Percentiles rank a stretch among this genome's conserved stretches.
Evolutionary conservation across 2,113 vertebrate genomes (phyloP).

Genomic region (Stercorarius parasiticus): DNA sequence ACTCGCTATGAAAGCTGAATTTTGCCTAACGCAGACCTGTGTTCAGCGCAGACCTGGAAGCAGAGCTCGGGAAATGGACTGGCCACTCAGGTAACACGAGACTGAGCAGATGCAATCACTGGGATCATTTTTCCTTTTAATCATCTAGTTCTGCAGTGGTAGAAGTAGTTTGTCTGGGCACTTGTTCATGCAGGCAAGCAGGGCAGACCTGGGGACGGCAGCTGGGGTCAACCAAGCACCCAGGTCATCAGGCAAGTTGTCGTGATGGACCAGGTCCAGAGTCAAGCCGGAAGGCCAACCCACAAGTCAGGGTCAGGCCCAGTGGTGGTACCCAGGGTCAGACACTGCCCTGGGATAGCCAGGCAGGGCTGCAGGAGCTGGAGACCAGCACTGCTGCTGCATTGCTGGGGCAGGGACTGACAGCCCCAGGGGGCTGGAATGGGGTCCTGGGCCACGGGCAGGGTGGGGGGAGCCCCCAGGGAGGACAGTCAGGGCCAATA

Average conservation of each 20-base stretch:
- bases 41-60: neutral
- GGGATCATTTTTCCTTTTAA: neutral
- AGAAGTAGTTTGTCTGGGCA: neutral
- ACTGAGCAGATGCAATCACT: neutral
- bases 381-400: neutral
- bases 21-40: neutral
- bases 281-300: neutral
- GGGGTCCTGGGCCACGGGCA: neutral
- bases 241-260: neutral
- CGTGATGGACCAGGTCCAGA: neutral
- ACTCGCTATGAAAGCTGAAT: neutral
- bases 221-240: neutral
- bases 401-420: rapidly evolving
- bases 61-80: neutral
- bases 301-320: rapidly evolving
- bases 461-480: rapidly evolving
- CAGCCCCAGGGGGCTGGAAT: neutral
- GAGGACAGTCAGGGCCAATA: neutral
- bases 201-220: neutral
- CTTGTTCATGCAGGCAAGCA: neutral
- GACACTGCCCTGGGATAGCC: neutral
- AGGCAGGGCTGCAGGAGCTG: neutral
- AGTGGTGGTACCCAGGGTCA: neutral
- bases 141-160: neutral
- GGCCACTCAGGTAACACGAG: neutral